Evolutionary conservation across 2,888 invertebrate genomes (phyloP).

Genomic region (Callosobruchus maculatus): DNA sequence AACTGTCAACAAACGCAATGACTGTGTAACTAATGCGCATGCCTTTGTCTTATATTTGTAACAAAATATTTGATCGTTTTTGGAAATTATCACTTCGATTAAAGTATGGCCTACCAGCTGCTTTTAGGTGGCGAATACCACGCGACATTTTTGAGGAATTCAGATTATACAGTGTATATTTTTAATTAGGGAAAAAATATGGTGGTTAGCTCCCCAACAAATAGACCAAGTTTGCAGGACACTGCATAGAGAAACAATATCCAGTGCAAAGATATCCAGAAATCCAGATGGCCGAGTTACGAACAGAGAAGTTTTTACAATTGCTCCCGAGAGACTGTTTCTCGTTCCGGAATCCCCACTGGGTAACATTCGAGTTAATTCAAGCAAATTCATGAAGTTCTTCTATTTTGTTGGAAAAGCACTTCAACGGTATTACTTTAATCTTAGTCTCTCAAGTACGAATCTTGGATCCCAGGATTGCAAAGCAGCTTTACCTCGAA

Average conservation of each 20-base stretch:
- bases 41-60: no score
- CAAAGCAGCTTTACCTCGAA: not conserved
- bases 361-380: not conserved
- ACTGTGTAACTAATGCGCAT: no score
- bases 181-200: not conserved
- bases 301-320: not conserved
- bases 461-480: not conserved
- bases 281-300: not conserved
- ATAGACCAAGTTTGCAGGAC: not conserved
- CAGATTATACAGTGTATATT: no score
- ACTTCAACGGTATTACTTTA: not conserved
- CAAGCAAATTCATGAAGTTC: not conserved
- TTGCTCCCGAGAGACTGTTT: not conserved
- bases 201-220: no score
- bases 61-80: no score
- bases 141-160: no score
- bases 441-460: not conserved
- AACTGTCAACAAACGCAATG: no score
- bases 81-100: no score
- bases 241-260: not conserved
- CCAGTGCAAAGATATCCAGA: not conserved
- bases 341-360: not conserved
- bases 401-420: not conserved
- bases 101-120: no score
- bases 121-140: no score